Conservation (phyloP, 2,113 vertebrate genomes). For the Piprites chloris region DNA sequence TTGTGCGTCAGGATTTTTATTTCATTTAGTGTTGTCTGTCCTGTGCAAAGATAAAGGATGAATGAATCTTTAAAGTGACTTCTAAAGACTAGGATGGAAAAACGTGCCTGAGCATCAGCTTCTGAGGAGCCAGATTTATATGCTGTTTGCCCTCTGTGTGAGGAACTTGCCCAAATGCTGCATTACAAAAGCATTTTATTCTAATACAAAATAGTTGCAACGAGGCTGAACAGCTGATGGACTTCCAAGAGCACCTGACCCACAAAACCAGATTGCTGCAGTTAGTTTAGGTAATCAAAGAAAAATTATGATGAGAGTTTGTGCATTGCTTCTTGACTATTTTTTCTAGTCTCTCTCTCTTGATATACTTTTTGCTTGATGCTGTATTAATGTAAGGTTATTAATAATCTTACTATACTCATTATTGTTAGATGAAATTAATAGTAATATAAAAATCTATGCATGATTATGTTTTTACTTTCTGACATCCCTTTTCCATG, state of each 20-base stretch:
- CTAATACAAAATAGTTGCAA: neutral
- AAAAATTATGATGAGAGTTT: neutral
- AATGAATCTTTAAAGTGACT: constrained; percentile 13
- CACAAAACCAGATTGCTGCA: neutral
- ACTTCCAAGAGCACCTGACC: neutral
- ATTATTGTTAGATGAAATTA: neutral
- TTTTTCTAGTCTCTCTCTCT: neutral
- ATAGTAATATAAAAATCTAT: neutral
- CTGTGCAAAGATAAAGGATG: constrained; percentile 71
- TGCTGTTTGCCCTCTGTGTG: neutral
- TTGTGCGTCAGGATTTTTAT: neutral
- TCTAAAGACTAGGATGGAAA: neutral
- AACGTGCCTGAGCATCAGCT: neutral
- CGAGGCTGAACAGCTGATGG: neutral
- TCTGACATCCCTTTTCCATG: neutral
- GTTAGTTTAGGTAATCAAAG: neutral
- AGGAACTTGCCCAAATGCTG: neutral
- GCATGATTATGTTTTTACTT: neutral
- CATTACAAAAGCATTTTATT: neutral
- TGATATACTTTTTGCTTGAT: neutral
- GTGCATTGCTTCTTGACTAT: neutral
- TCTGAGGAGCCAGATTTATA: neutral
- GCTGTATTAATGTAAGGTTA: neutral
- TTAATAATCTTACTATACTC: neutral
- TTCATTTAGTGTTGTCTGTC: neutral